Percentiles rank a stretch among this genome's conserved stretches.
phyloP scores from a whole-genome alignment of 2,888 invertebrate genomes.

The Rutpela maculata region DNA sequence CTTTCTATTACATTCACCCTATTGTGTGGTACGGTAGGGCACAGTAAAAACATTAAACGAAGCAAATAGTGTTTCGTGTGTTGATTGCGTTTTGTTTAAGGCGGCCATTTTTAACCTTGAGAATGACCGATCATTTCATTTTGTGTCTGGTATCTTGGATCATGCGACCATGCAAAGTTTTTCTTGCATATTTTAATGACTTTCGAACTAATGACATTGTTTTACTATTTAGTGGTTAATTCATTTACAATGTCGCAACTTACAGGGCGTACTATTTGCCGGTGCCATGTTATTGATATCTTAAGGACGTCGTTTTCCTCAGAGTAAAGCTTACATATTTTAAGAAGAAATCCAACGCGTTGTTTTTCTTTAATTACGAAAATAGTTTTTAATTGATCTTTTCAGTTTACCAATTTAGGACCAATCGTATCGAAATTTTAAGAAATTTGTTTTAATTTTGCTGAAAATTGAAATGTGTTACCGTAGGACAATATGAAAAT shows the following conservation, averaged over 20 bases:
- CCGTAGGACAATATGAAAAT: too few relatives aligned
- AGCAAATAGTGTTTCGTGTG: constrained; percentile 67
- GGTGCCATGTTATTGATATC: not conserved
- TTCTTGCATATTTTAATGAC: constrained; percentile 47
- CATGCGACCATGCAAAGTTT: constrained; percentile 60
- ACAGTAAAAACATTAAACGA: constrained; percentile 49
- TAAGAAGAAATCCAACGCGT: too few relatives aligned
- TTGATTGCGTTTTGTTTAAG: constrained; percentile 65
- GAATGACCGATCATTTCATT: constrained; percentile 70
- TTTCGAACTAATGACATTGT: constrained; percentile 45
- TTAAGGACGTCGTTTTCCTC: too few relatives aligned
- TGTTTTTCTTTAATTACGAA: too few relatives aligned
- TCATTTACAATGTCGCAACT: not conserved
- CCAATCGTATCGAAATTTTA: too few relatives aligned
- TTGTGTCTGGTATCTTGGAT: constrained; percentile 64
- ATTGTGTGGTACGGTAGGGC: not conserved
- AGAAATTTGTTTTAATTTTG: too few relatives aligned
- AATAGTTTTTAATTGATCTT: too few relatives aligned
- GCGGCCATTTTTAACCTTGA: constrained; percentile 67
- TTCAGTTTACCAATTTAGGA: too few relatives aligned
- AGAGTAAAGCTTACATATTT: too few relatives aligned
- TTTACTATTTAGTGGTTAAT: constrained; percentile 22
- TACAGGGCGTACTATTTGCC: not conserved
- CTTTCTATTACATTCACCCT: constrained; percentile 46
- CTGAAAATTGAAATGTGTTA: too few relatives aligned